Percentiles rank a stretch among this genome's conserved stretches.
Conservation (phyloP, 92 coral and sea anemone genomes). For the Palythoa caribaeorum region DNA sequence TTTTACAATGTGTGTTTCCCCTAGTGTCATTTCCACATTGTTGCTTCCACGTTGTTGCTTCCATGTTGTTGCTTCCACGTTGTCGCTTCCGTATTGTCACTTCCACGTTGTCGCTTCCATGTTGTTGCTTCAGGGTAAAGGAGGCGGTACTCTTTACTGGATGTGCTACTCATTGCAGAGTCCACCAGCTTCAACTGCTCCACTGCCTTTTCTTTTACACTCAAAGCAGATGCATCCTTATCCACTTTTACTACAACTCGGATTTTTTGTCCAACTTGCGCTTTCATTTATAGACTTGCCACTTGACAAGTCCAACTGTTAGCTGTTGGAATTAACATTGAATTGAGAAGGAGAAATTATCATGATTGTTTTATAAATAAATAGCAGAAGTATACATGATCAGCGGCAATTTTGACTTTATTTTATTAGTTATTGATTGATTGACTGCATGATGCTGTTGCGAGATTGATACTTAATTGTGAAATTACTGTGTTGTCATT, state of each 20-base stretch:
- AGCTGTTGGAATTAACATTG: conserved; percentile 31
- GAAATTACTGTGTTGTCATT: not conserved
- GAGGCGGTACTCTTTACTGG: conserved; percentile 36
- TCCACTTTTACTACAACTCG: conserved; percentile 14
- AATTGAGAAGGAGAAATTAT: not conserved
- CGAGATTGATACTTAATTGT: not conserved
- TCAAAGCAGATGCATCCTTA: conserved; percentile 37
- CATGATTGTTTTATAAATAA: conserved; percentile 17
- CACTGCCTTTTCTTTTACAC: conserved; percentile 42
- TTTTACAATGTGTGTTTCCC: too few species aligned
- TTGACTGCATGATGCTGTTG: not conserved
- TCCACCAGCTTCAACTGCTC: conserved; percentile 45
- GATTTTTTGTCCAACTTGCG: conserved; percentile 47
- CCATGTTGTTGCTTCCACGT: too few species aligned
- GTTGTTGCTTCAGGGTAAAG: conserved; percentile 19
- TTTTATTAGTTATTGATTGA: not conserved
- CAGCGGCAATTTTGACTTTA: conserved; percentile 8
- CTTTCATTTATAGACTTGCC: conserved; percentile 21
- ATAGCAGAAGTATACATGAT: not conserved
- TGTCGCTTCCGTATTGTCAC: too few species aligned
- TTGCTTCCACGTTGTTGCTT: too few species aligned
- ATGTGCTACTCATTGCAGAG: conserved; percentile 10
- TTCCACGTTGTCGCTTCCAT: too few species aligned
- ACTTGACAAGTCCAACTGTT: conserved; percentile 44
- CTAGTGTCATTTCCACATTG: too few species aligned